These are phyloP conservation scores for Unio pictorum DNA, from an alignment of 2,888 invertebrate genomes.

Conservation along the genomic window DNA sequence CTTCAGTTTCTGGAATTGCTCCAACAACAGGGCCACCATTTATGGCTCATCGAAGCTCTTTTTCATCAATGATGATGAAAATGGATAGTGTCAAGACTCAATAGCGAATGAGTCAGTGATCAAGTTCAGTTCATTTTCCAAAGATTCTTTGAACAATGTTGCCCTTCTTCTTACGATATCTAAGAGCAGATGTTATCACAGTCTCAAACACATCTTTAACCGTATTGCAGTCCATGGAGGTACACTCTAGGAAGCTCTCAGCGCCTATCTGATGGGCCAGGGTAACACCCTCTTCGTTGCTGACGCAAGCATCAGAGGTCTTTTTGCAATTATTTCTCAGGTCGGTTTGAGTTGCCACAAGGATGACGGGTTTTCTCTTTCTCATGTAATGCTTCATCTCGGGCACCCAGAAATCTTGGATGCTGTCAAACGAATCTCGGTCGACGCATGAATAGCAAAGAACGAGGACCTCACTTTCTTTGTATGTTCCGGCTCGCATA, in stretches of 20 bases:
- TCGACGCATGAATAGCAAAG: constrained; percentile 56
- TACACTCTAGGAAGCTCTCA: constrained; percentile 52
- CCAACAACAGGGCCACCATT: no score
- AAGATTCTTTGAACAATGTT: constrained; percentile 40
- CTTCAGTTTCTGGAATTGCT: no score
- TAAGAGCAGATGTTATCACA: constrained; percentile 46
- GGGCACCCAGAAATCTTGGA: constrained; percentile 53
- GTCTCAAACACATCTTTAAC: constrained; percentile 53
- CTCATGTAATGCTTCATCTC: constrained; percentile 44
- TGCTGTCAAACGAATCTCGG: constrained; percentile 49
- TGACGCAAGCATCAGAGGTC: constrained; percentile 12
- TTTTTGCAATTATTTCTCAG: constrained; percentile 26
- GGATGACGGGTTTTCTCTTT: constrained; percentile 46
- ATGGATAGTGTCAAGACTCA: no score
- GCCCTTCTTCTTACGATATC: constrained; percentile 41
- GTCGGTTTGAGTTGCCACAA: constrained; percentile 58
- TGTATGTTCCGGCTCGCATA: constrained; percentile 47
- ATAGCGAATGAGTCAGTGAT: no score
- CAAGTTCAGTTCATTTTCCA: constrained; percentile 12
- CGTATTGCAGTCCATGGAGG: constrained; percentile 43
- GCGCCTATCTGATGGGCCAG: constrained; percentile 54
- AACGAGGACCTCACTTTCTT: constrained; percentile 51
- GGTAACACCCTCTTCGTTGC: constrained; percentile 41
- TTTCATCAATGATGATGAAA: no score
- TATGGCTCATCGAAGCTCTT: no score